Evolutionary conservation across 2,113 vertebrate species (phyloP).

Genomic region (Perca flavescens): DNA sequence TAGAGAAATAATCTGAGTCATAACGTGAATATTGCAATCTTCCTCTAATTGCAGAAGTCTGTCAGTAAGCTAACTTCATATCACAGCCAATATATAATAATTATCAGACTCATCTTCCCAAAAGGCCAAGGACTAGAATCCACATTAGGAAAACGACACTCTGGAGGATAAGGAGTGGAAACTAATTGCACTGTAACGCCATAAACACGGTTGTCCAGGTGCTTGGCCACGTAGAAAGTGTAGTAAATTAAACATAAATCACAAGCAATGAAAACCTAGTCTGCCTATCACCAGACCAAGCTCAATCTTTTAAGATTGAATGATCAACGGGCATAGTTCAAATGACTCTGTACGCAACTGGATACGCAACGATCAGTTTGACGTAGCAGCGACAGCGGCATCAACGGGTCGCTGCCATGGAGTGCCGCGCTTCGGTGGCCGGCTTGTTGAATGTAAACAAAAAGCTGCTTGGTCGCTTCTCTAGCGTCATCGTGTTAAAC

Average conservation of each 20-base stretch:
- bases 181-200: too few species aligned
- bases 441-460: too few species aligned
- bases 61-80: neutral
- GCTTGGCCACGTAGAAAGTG: neutral
- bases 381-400: too few species aligned
- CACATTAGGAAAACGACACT: neutral
- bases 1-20: neutral
- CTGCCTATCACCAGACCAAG: too few species aligned
- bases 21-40: neutral
- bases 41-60: neutral
- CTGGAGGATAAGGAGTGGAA: neutral
- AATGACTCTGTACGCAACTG: too few species aligned
- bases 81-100: neutral
- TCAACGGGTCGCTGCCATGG: too few species aligned
- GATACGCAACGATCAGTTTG: too few species aligned
- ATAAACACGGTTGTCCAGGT: neutral
- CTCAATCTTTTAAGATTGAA: too few species aligned
- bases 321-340: too few species aligned
- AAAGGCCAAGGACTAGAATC: conserved; percentile 40
- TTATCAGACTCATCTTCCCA: conserved; percentile 24
- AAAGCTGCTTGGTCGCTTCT: too few species aligned
- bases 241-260: neutral
- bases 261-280: neutral
- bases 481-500: too few species aligned
- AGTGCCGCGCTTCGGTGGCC: too few species aligned